Percentiles rank a stretch among this genome's conserved stretches.
Evolutionary conservation across 2,113 vertebrate genomes (phyloP).

Genomic region (Taurulus bubalis): DNA sequence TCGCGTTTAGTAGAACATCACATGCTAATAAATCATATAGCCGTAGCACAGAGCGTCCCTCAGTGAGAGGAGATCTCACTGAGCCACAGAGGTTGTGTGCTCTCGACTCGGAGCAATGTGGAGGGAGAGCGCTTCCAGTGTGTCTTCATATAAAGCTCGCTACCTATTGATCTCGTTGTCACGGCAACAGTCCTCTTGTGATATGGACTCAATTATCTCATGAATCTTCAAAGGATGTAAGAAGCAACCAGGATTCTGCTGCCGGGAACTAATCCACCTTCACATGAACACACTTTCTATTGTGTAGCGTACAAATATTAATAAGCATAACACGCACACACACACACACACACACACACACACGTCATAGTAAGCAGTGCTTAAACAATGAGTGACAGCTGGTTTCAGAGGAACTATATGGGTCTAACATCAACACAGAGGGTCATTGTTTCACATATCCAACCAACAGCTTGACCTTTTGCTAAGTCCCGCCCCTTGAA

Average conservation of each 20-base stretch:
- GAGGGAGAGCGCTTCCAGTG: neutral
- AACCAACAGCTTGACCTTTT: neutral
- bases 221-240: neutral
- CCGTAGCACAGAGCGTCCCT: neutral
- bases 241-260: neutral
- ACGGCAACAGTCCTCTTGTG: slow-evolving; percentile 6
- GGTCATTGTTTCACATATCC: neutral
- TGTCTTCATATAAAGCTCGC: neutral
- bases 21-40: slow-evolving; percentile 36
- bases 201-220: neutral
- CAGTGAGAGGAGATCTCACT: neutral
- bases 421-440: neutral
- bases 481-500: too few species aligned
- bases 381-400: neutral
- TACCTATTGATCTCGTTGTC: neutral
- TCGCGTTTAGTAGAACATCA: neutral
- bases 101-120: neutral
- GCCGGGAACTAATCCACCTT: neutral
- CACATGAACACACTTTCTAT: neutral
- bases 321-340: neutral
- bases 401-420: neutral
- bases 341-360: too few species aligned
- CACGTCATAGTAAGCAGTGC: neutral
- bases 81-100: neutral
- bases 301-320: neutral